These are phyloP conservation scores for Alces alces DNA, from an alignment of 2,113 vertebrate species.

Conservation along the genomic window DNA sequence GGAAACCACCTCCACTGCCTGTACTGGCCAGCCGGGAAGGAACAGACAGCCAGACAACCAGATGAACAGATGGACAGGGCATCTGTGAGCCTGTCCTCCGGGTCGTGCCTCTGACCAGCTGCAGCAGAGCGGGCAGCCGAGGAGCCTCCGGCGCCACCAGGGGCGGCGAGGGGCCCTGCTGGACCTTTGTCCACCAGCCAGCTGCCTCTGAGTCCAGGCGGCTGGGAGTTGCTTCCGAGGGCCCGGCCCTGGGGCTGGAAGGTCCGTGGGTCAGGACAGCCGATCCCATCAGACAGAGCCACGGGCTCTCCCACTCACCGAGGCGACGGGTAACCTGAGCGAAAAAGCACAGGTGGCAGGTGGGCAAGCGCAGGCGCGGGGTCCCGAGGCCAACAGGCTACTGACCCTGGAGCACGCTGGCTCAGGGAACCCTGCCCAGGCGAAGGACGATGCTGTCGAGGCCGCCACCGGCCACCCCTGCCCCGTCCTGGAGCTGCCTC, in stretches of 20 bases:
- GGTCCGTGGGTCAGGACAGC: neutral
- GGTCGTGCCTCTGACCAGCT: neutral
- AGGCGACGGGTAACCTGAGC: conserved; percentile 43
- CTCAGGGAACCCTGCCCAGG: neutral
- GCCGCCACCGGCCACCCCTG: neutral
- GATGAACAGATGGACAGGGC: neutral
- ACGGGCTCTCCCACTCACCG: neutral
- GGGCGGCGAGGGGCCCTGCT: neutral
- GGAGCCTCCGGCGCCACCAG: neutral
- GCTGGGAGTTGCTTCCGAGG: neutral
- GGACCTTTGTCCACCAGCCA: neutral
- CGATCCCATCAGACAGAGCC: neutral
- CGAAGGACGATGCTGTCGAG: neutral
- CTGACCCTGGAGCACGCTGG: conserved; percentile 58
- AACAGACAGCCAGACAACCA: neutral
- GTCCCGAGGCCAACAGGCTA: conserved; percentile 48
- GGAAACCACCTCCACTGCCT: neutral
- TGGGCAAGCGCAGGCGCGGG: neutral
- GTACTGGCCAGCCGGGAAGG: neutral
- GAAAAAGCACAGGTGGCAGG: conserved; percentile 45
- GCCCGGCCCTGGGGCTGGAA: neutral
- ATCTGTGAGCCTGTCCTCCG: neutral
- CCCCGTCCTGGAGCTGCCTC: conserved; percentile 56
- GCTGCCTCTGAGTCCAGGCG: neutral
- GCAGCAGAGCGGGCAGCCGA: neutral